Percentiles rank a stretch among this genome's conserved stretches.
phyloP scores from a whole-genome alignment of 2,113 vertebrate species.

The Pterocles orientalis region DNA sequence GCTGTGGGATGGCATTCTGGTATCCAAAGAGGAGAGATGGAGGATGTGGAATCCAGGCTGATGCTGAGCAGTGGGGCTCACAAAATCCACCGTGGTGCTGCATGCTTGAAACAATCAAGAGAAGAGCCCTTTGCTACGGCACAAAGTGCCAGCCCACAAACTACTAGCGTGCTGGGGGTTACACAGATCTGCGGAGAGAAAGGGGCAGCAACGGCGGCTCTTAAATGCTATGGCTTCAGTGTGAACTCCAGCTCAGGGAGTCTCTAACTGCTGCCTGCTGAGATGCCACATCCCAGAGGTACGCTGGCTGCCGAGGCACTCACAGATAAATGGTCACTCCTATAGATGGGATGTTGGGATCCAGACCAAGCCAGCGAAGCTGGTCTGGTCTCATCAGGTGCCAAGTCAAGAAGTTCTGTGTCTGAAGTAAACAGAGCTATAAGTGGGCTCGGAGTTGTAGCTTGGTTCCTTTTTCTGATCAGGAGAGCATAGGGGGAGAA shows the following conservation, averaged over 20 bases:
- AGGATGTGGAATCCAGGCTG: background rate
- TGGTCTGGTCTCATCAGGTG: background rate
- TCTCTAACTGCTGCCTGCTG: background rate
- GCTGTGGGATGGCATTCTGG: background rate
- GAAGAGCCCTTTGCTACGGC: background rate
- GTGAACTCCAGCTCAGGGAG: background rate
- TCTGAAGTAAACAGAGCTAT: background rate
- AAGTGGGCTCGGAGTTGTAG: background rate
- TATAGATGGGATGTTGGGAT: background rate
- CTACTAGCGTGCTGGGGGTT: background rate
- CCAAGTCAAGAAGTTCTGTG: background rate
- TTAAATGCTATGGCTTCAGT: background rate
- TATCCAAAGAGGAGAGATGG: background rate
- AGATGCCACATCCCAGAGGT: background rate
- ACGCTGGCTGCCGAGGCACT: background rate
- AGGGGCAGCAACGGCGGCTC: background rate
- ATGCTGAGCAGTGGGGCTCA: background rate
- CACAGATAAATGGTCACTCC: background rate
- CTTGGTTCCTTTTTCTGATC: background rate
- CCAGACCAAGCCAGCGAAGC: background rate
- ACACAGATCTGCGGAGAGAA: background rate
- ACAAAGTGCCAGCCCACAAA: background rate
- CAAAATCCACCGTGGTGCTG: background rate
- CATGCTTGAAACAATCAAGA: background rate
- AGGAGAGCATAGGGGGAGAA: background rate